These are phyloP conservation scores for Moxostoma hubbsi DNA, from an alignment of 2,797 vertebrate species.

Conservation along the genomic window DNA sequence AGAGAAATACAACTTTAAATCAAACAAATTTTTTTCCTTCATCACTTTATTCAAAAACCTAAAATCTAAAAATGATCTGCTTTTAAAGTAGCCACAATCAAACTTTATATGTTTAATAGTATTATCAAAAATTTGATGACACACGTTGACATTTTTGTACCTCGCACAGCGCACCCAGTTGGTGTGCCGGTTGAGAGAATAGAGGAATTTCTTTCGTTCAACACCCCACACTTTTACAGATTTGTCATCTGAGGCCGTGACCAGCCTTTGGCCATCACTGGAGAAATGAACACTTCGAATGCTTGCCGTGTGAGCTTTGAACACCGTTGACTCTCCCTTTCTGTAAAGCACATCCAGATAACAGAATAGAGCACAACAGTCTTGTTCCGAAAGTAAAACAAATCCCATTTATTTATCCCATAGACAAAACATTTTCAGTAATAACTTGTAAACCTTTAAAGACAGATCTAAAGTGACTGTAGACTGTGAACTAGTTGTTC, in stretches of 20 bases:
- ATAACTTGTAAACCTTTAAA: too few species aligned
- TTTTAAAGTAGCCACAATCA: too few species aligned
- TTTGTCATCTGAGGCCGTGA: constrained; percentile 93
- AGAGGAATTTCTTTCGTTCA: constrained; percentile 81
- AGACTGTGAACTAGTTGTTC: too few species aligned
- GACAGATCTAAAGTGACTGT: too few species aligned
- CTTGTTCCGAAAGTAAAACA: too few species aligned
- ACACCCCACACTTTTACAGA: constrained; percentile 92
- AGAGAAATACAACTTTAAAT: constrained; percentile 7
- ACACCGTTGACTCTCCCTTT: constrained; percentile 84
- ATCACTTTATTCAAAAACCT: neutral
- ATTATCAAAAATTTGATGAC: neutral
- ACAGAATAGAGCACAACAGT: too few species aligned
- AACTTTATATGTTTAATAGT: too few species aligned
- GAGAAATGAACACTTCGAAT: constrained; percentile 91
- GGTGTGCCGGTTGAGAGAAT: constrained; percentile 88
- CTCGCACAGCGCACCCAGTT: constrained; percentile 93
- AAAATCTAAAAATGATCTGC: too few species aligned
- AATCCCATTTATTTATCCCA: too few species aligned
- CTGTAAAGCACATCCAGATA: constrained; percentile 65
- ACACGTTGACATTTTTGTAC: constrained; percentile 67
- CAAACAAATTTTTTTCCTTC: neutral
- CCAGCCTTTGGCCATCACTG: constrained; percentile 81
- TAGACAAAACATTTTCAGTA: too few species aligned
- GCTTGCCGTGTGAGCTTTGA: constrained; percentile 88